Percentiles rank a stretch among this genome's conserved stretches.
phyloP scores from a whole-genome alignment of 2,113 vertebrate species.

The Equus przewalskii region DNA sequence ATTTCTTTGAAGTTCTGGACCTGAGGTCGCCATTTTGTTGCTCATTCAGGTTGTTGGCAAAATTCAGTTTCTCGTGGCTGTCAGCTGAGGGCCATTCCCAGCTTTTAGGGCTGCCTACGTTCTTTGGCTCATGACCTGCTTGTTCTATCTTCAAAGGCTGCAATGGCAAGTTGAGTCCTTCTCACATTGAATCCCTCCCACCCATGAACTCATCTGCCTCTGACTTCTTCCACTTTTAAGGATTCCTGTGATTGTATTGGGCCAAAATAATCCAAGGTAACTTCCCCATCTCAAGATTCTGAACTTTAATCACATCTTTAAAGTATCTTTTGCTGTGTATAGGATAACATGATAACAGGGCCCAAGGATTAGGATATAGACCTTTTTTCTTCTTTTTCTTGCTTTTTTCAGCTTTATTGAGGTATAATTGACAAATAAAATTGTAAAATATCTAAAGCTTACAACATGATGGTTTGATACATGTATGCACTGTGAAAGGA shows the following conservation, averaged over 20 bases:
- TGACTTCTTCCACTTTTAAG: background rate
- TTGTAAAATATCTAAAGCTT: background rate
- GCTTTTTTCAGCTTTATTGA: background rate
- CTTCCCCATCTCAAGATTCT: background rate
- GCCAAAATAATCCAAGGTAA: background rate
- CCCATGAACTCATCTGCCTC: background rate
- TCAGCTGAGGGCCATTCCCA: background rate
- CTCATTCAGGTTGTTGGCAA: background rate
- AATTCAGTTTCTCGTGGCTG: background rate
- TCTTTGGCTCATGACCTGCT: background rate
- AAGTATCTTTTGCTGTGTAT: background rate
- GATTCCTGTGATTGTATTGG: background rate
- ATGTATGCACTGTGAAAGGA: background rate
- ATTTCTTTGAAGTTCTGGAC: background rate
- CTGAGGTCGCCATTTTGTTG: background rate
- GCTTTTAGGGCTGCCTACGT: rapidly evolving
- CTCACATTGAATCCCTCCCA: background rate
- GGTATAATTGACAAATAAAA: background rate
- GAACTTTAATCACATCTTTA: background rate
- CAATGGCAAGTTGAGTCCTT: too few species aligned
- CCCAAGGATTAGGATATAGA: background rate
- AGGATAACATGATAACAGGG: background rate
- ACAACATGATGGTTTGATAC: background rate
- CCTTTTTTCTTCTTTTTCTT: background rate
- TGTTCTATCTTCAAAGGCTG: background rate